Evolutionary conservation across 2,113 vertebrate genomes (phyloP), one percentile per base, ranked within the genome.

Genomic region (Balaenoptera acutorostrata): DNA sequence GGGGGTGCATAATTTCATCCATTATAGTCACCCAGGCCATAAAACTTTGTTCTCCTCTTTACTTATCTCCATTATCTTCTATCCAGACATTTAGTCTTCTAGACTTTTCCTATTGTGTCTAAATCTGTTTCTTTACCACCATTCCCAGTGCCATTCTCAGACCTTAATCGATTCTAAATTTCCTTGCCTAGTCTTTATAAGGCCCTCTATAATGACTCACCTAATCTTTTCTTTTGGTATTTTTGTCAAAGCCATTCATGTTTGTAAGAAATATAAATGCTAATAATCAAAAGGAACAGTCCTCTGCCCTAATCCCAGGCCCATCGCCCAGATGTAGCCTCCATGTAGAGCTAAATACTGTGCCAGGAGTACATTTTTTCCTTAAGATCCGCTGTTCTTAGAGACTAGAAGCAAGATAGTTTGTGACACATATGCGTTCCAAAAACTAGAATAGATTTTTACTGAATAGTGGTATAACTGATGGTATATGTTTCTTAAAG

Each of bases 401-500:
- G 95, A 95, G 89, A 96, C 82, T 93, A 97, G 95, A 97, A 82
- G 84, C 57, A 63, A 97, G 97, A 96, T 86, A 97, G 78, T 95
- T 97, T 95, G 52, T 88, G 90, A 96, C 71, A 85, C 4, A 0
- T 44, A 21, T 14, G 61, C 90, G 92, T 97, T 92, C 69, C 75
- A 15, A 95, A 87, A 97, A 14, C 78, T 96, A 89, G 21, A 0
- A 83, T 63, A 41, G 96, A 97, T 96, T 97, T 98, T 96, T 98
- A 96, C 46, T 59, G 90, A 98, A 82, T 74, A 97, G 87, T 96
- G 88, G 87, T 97, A 55, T 97, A 92, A 97, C 89, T 41, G 89
- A 82, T 97, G 90, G 80, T 93, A 93, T 82, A 89, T 96, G 98
- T 96, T 98, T 98, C 97, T 97, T 94, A 52, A 98, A 98, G 82